phyloP scores from a whole-genome alignment of 2,113 vertebrate species.

The Tylochromis polylepis region DNA sequence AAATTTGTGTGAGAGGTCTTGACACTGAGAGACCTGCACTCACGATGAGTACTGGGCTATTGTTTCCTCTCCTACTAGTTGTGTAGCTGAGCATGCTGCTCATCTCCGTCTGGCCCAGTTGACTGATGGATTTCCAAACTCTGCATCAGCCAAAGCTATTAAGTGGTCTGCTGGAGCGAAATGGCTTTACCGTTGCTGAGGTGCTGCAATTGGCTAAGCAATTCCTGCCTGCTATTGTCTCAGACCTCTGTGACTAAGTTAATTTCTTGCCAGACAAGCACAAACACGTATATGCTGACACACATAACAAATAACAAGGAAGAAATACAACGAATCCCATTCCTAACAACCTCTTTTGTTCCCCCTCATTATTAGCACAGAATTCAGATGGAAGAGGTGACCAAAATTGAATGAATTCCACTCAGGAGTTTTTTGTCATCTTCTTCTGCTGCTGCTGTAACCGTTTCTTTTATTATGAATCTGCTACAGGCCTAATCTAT shows the following conservation, averaged over 20 bases:
- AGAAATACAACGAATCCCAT: slow-evolving; percentile 25
- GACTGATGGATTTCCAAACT: slow-evolving; percentile 65
- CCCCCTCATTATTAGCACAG: slow-evolving; percentile 17
- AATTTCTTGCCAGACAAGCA: slow-evolving; percentile 58
- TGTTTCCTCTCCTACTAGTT: slow-evolving; percentile 38
- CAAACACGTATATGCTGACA: slow-evolving; percentile 51
- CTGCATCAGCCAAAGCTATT: slow-evolving; percentile 66
- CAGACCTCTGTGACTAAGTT: slow-evolving; percentile 56
- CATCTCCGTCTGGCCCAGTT: slow-evolving; percentile 45
- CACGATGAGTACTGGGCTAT: not conserved
- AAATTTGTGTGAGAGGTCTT: not conserved
- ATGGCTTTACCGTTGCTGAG: slow-evolving; percentile 56
- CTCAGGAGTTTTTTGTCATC: not conserved
- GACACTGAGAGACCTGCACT: not conserved
- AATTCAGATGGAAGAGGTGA: slow-evolving; percentile 12
- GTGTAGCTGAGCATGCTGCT: slow-evolving; percentile 34
- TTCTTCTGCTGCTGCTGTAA: not conserved
- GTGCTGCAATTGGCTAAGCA: slow-evolving; percentile 52
- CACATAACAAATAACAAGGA: slow-evolving; percentile 39
- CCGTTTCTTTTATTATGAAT: not conserved
- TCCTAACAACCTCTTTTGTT: slow-evolving; percentile 20
- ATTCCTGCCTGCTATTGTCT: slow-evolving; percentile 61
- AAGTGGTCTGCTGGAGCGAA: slow-evolving; percentile 71
- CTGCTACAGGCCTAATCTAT: slow-evolving; percentile 3
- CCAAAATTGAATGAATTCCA: not conserved